Evolutionary conservation across 2,888 invertebrate species (phyloP).

Genomic region (Drosophila villosipedis): DNA sequence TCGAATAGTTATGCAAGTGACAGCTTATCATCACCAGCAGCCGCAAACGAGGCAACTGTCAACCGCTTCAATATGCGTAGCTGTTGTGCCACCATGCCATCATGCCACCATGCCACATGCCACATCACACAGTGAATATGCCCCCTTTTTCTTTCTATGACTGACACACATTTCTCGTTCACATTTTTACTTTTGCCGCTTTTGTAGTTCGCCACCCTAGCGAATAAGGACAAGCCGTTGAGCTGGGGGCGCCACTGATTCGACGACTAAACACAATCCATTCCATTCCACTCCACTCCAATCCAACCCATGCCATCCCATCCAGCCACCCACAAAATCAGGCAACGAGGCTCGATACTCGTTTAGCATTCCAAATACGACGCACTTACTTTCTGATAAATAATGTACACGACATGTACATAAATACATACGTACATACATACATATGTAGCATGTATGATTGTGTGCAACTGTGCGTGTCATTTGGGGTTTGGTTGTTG

Average conservation of each 20-base stretch:
- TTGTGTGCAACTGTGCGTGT: constrained; percentile 32
- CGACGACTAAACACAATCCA: constrained; percentile 29
- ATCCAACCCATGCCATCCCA: neutral
- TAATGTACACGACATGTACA: constrained; percentile 50
- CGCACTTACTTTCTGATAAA: constrained; percentile 62
- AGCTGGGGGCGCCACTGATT: constrained; percentile 3
- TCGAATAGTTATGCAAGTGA: neutral
- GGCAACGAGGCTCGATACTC: constrained; percentile 27
- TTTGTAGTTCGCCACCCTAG: constrained; percentile 19
- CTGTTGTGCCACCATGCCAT: constrained; percentile 13
- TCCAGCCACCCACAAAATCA: constrained; percentile 24
- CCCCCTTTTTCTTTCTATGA: constrained; percentile 2
- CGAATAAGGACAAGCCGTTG: constrained; percentile 16
- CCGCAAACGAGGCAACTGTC: constrained; percentile 41
- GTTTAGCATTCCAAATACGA: constrained; percentile 49
- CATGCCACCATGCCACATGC: neutral
- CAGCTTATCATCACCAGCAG: constrained; percentile 4
- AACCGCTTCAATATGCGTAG: constrained; percentile 66
- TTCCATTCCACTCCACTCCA: constrained; percentile 24
- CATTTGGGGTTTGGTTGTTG: constrained; percentile 29
- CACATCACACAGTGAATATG: constrained; percentile 10
- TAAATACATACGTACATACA: neutral
- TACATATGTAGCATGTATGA: neutral
- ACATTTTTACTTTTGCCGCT: constrained; percentile 32
- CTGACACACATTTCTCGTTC: constrained; percentile 63